Evolutionary conservation across 2,888 invertebrate species (phyloP), one percentile per base, ranked within the genome.

Genomic region (Eurytoma californica): DNA sequence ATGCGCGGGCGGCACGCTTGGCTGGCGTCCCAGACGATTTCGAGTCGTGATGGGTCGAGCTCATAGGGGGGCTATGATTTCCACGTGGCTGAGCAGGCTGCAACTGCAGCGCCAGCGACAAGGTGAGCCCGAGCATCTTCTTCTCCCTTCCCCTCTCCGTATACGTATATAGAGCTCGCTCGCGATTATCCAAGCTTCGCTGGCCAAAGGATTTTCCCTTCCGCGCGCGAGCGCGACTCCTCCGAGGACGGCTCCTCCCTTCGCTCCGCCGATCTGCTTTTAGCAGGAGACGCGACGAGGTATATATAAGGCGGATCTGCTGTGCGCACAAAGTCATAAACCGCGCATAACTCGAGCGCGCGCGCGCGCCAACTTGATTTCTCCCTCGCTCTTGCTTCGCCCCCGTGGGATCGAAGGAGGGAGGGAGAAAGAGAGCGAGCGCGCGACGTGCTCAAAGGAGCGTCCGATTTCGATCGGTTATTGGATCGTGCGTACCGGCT

Each of bases 151-250:
- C 28, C 7, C 16, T 16, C 2, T 30, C 28, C 2, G 4, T 61
- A 30, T 30, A 39, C 14, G 28, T 30, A 58, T 24, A 58, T 3
- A 28, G 20, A 18, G 39, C 39, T 70, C 30, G 60, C 83, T 83
- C 83, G 79, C 86, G 87, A 89, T 89, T 90, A 90, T 87, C 85
- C 86, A 87, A 88, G 89, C 88, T 87, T 86, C 85, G 85, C 86
- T 89, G 85, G 84, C 88, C 90, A 89, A 89, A 89, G 89, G 87
- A 89, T 87, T 87, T 86, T 86, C 85, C 85, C 83, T 79, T 66
- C 70, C 80, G 78, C 66, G 81, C 81, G 53, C 24, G 67, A 82
- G 7, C 39, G 39, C 39, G 39, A 39, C 39, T 39, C 39, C 39
- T 39, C 9, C 39, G 39, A 39, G 39, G 39, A 39, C 9, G 39